phyloP scores from a whole-genome alignment of 2,797 vertebrate species.

The Gambelia wislizenii region DNA sequence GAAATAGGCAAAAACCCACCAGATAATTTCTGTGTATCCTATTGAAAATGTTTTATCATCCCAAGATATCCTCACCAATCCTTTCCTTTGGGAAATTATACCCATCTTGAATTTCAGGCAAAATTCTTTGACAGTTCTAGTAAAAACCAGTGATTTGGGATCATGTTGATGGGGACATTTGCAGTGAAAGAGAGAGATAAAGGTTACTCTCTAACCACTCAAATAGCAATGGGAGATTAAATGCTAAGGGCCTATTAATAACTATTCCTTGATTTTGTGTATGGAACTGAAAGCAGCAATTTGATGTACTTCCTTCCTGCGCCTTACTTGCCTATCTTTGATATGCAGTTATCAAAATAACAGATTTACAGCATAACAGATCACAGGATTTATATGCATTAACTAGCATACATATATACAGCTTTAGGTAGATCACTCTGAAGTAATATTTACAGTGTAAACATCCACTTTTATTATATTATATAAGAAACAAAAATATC shows the following conservation, averaged over 20 bases:
- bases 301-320: constrained; percentile 59
- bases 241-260: not conserved
- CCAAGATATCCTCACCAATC: not conserved
- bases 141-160: not conserved
- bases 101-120: not conserved
- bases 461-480: constrained; percentile 83
- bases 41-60: not conserved
- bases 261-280: not conserved
- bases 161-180: not conserved
- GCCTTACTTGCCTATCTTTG: constrained; percentile 72
- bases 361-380: constrained; percentile 82
- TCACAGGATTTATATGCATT: constrained; percentile 77
- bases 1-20: not conserved
- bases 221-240: not conserved
- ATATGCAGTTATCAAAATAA: constrained; percentile 85
- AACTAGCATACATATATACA: constrained; percentile 80
- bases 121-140: not conserved
- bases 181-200: not conserved
- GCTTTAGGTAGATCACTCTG: constrained; percentile 79
- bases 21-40: not conserved
- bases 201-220: not conserved
- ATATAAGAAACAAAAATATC: constrained; percentile 84
- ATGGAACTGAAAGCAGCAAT: constrained; percentile 35
- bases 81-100: not conserved
- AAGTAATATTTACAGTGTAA: constrained; percentile 89